These are phyloP conservation scores for Podarcis cretensis DNA, from an alignment of 2,113 vertebrate genomes.

Conservation along the genomic window DNA sequence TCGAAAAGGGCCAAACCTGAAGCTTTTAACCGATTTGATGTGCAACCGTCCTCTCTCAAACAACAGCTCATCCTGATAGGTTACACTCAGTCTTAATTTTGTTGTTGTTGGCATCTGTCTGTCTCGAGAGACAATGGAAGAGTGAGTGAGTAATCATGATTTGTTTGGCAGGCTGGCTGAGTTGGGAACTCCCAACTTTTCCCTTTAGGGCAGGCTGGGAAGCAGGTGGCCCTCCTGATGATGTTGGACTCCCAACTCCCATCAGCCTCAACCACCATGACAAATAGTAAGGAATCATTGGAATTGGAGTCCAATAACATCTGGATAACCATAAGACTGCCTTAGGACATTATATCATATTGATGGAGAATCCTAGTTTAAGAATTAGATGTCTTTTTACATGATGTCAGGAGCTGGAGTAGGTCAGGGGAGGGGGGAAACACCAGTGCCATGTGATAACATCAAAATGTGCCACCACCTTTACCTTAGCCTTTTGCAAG, in stretches of 20 bases:
- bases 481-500: neutral
- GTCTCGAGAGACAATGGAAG: neutral
- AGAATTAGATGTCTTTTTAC: neutral
- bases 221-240: neutral
- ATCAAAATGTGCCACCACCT: neutral
- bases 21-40: neutral
- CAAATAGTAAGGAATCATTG: too few species aligned
- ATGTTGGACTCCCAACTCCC: too few species aligned
- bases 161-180: neutral
- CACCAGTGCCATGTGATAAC: too few species aligned
- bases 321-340: neutral
- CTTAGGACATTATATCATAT: neutral
- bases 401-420: neutral
- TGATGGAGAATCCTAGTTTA: neutral
- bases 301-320: too few species aligned
- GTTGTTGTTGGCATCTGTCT: neutral
- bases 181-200: neutral
- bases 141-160: neutral
- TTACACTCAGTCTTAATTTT: conserved; percentile 4
- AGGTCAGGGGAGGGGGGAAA: too few species aligned
- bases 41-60: neutral
- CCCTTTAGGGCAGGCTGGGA: neutral
- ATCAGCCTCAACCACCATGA: too few species aligned
- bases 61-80: neutral
- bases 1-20: neutral